Evolutionary conservation across 2,113 vertebrate genomes (phyloP).

Genomic region (Tylochromis polylepis): DNA sequence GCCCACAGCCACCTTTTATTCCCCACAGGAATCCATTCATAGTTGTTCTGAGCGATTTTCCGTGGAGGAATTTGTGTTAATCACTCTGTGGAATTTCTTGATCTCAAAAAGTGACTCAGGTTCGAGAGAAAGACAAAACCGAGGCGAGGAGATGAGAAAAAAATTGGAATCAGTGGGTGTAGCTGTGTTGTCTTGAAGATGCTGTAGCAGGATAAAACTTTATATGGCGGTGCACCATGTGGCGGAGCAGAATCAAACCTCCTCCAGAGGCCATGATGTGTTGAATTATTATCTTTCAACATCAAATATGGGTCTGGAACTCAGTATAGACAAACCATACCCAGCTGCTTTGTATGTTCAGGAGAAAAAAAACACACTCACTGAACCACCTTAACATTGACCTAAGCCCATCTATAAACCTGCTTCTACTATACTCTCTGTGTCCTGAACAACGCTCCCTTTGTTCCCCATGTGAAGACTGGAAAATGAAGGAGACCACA

Average conservation of each 20-base stretch:
- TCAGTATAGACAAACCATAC: not conserved
- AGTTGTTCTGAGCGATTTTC: constrained; percentile 48
- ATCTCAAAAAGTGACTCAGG: constrained; percentile 21
- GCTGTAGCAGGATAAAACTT: not conserved
- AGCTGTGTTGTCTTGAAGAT: not conserved
- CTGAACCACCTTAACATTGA: constrained; percentile 34
- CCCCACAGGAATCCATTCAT: constrained; percentile 26
- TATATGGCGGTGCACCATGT: not conserved
- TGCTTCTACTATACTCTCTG: constrained; percentile 6
- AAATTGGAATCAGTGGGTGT: not conserved
- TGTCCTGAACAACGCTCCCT: constrained; percentile 59
- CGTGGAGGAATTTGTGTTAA: constrained; percentile 51
- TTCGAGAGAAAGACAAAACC: not conserved
- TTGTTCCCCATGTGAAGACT: constrained; percentile 54
- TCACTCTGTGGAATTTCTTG: constrained; percentile 26
- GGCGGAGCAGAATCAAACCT: not conserved
- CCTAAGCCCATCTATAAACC: constrained; percentile 45
- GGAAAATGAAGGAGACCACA: constrained; percentile 33
- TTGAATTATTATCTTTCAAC: constrained; percentile 29
- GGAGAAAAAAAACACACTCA: constrained; percentile 3
- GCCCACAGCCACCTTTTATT: constrained; percentile 18
- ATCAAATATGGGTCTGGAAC: constrained; percentile 29
- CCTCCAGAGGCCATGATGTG: not conserved
- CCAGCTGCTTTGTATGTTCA: not conserved
- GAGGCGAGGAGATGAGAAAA: not conserved